phyloP scores from a whole-genome alignment of 2,797 vertebrate species.

The Eutrigla gurnardus region DNA sequence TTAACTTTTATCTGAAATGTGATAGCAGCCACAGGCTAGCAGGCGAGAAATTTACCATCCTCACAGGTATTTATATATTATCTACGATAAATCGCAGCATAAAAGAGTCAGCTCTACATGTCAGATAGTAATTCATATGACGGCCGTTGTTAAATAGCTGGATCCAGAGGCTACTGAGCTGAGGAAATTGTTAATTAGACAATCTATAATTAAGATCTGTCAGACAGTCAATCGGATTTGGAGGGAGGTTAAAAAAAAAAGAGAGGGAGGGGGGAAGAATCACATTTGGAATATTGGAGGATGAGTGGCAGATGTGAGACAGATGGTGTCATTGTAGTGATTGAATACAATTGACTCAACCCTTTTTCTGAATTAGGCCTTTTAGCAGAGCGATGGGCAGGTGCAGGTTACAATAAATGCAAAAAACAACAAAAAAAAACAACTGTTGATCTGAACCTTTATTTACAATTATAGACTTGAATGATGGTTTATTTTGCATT shows the following conservation, averaged over 20 bases:
- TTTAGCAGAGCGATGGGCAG: background rate
- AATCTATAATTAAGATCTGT: slow-evolving; percentile 85
- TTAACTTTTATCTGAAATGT: slow-evolving; percentile 32
- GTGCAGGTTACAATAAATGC: slow-evolving; percentile 12
- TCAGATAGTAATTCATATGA: slow-evolving; percentile 58
- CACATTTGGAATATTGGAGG: slow-evolving; percentile 67
- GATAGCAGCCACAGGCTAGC: slow-evolving; percentile 39
- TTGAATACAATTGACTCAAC: slow-evolving; percentile 54
- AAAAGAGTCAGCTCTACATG: slow-evolving; percentile 39
- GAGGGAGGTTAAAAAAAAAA: slow-evolving; percentile 29
- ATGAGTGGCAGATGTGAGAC: slow-evolving; percentile 76
- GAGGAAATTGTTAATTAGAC: slow-evolving; percentile 81
- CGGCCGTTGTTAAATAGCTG: slow-evolving; percentile 59
- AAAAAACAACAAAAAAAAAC: background rate
- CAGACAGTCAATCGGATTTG: slow-evolving; percentile 71
- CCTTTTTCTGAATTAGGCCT: slow-evolving; percentile 26
- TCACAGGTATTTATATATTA: slow-evolving; percentile 52
- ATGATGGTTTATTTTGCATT: slow-evolving; percentile 29
- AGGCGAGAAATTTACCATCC: background rate
- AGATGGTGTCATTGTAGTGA: slow-evolving; percentile 68
- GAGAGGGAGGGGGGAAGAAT: background rate
- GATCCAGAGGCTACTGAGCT: slow-evolving; percentile 73
- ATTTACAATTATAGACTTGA: slow-evolving; percentile 52
- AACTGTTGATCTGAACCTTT: slow-evolving; percentile 46
- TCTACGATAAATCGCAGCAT: slow-evolving; percentile 44